Percentiles rank a stretch among this genome's conserved stretches.
Conservation (phyloP, 2,888 invertebrate genomes). For the Leptinotarsa tumamoca region DNA sequence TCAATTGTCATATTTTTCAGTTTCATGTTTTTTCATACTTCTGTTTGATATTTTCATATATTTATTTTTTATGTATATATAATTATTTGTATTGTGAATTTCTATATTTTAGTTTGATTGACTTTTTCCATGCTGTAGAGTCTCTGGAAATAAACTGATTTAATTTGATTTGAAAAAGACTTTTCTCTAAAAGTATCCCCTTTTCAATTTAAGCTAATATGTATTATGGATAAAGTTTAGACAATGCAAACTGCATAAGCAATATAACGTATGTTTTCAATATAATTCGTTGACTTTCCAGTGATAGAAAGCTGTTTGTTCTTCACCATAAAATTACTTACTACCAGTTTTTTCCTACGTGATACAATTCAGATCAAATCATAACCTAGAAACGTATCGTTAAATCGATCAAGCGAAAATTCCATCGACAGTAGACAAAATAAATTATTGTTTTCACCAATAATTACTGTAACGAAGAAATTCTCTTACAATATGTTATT, state of each 20-base stretch:
- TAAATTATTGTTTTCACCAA: constrained; percentile 20
- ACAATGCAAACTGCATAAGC: not conserved
- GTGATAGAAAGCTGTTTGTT: constrained; percentile 9
- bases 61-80: too few relatives aligned
- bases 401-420: constrained; percentile 21
- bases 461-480: constrained; percentile 4
- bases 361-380: constrained; percentile 12
- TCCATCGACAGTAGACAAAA: constrained; percentile 2
- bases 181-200: too few relatives aligned
- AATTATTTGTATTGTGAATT: too few relatives aligned
- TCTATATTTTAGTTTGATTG: too few relatives aligned
- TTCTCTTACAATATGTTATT: not conserved
- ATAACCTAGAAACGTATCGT: constrained; percentile 20
- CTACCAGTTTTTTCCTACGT: constrained; percentile 8
- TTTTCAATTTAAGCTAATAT: too few relatives aligned
- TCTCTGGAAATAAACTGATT: too few relatives aligned
- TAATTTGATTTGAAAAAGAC: too few relatives aligned
- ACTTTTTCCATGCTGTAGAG: too few relatives aligned
- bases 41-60: too few relatives aligned
- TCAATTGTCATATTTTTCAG: too few relatives aligned
- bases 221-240: too few relatives aligned
- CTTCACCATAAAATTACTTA: not conserved
- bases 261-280: not conserved
- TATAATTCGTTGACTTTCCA: constrained; percentile 1
- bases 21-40: too few relatives aligned